Conservation (phyloP, 2,113 vertebrate genomes). For the Oreochromis aureus region DNA sequence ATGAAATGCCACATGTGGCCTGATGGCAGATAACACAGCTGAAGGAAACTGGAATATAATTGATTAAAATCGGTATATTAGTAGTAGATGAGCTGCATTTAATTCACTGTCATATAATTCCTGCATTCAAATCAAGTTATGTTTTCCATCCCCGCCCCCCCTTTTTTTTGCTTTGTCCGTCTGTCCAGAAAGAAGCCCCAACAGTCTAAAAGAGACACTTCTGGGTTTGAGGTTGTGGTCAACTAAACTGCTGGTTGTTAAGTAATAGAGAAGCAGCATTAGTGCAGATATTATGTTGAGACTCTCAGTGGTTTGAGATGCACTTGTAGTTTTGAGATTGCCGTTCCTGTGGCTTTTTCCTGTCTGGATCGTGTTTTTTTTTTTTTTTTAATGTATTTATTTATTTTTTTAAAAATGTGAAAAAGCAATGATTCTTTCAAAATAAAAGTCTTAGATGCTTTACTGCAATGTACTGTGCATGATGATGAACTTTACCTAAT, state of each 20-base stretch:
- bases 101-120: slow-evolving; percentile 12
- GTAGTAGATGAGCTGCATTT: slow-evolving; percentile 12
- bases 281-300: background rate
- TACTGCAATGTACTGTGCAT: background rate
- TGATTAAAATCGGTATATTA: slow-evolving; percentile 2
- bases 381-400: background rate
- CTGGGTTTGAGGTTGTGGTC: background rate
- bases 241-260: background rate
- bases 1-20: background rate
- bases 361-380: background rate
- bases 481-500: background rate
- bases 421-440: background rate
- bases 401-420: background rate
- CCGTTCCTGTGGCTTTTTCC: background rate
- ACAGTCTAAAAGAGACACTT: background rate
- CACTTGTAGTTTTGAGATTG: background rate
- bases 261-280: background rate
- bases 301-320: background rate
- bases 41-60: slow-evolving; percentile 13
- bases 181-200: slow-evolving; percentile 37
- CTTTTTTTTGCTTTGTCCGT: background rate
- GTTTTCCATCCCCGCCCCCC: rapidly evolving
- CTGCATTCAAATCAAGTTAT: background rate
- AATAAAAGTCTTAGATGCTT: background rate
- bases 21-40: background rate